Evolutionary conservation across 2,113 vertebrate genomes (phyloP).

Genomic region (Electrona antarctica): DNA sequence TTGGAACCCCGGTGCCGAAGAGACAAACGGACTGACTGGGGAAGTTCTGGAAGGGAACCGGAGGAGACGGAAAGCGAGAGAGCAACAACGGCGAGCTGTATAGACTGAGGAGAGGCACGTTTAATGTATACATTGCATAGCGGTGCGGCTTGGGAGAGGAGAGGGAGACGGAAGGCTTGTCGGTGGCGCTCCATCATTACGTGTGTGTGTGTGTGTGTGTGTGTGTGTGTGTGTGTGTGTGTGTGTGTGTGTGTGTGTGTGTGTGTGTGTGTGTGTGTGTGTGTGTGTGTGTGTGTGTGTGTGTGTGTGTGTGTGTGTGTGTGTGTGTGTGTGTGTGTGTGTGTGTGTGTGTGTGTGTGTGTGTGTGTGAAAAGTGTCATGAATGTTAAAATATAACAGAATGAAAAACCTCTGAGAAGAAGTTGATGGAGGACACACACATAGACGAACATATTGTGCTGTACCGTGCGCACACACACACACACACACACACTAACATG

Average conservation of each 20-base stretch:
- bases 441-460: not conserved
- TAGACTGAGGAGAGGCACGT: not conserved
- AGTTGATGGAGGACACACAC: conserved; percentile 6
- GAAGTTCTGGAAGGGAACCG: not conserved
- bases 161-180: too few relatives aligned
- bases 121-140: too few relatives aligned
- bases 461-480: not conserved
- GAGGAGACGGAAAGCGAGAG: not conserved
- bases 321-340: not conserved
- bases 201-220: not conserved
- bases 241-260: not conserved
- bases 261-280: not conserved
- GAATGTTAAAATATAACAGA: too few relatives aligned
- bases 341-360: not conserved
- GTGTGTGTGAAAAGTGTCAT: conserved; percentile 1
- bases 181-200: too few relatives aligned
- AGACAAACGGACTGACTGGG: not conserved
- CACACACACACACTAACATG: not conserved
- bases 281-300: not conserved
- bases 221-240: not conserved
- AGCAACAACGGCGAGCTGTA: not conserved
- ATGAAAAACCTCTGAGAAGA: not conserved
- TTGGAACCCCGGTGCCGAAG: not conserved
- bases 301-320: not conserved
- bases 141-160: too few relatives aligned